Evolutionary conservation across 2,888 invertebrate species (phyloP).

Genomic region (Meloe dianella): DNA sequence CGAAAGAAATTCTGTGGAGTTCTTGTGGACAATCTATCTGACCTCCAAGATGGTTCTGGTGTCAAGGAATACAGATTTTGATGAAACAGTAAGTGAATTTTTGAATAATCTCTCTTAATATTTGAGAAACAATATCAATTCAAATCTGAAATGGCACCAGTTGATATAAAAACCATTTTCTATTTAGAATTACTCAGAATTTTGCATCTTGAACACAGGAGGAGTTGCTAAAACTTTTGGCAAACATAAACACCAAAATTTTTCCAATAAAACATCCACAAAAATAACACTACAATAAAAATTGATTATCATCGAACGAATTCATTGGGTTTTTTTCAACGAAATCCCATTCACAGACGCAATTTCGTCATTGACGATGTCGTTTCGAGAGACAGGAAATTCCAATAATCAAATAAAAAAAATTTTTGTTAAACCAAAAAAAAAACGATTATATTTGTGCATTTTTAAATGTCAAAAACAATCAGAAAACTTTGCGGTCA

Average conservation of each 20-base stretch:
- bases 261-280: neutral
- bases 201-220: too few species aligned
- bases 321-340: too few species aligned
- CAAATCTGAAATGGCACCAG: too few species aligned
- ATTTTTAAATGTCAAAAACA: conserved; percentile 12
- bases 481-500: conserved; percentile 17
- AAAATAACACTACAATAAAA: neutral
- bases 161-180: too few species aligned
- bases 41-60: conserved; percentile 48
- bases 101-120: neutral
- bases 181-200: neutral
- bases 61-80: conserved; percentile 46
- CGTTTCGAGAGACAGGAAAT: conserved; percentile 7
- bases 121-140: too few species aligned
- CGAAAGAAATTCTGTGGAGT: neutral
- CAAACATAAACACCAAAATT: neutral
- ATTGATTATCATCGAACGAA: too few species aligned
- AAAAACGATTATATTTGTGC: neutral
- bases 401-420: conserved; percentile 15
- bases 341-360: conserved; percentile 12
- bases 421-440: conserved; percentile 16
- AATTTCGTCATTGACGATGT: neutral
- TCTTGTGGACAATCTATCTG: neutral
- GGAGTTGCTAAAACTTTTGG: neutral
- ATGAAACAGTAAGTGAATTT: conserved; percentile 50